Evolutionary conservation across 1,140 invertebrate genomes (phyloP).

Genomic region (Trichonephila clavata): DNA sequence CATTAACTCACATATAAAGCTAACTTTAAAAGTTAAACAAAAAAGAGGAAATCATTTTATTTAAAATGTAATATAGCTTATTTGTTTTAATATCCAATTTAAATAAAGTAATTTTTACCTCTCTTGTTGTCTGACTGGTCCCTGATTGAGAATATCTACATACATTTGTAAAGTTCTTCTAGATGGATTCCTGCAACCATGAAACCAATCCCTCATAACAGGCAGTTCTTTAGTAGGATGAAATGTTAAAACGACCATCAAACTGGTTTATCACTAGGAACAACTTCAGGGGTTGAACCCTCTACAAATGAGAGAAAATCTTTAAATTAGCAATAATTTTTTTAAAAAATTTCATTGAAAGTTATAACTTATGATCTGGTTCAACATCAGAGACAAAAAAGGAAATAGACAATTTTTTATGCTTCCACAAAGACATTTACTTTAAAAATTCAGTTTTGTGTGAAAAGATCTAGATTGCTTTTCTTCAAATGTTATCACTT

Average conservation of each 20-base stretch:
- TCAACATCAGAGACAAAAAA: too few relatives aligned
- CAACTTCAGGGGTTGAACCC: slow-evolving; percentile 55
- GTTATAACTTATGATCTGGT: too few relatives aligned
- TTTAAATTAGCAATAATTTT: too few relatives aligned
- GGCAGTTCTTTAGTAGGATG: slow-evolving; percentile 80
- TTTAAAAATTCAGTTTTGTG: too few relatives aligned
- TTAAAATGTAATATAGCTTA: not conserved
- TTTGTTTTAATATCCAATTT: too few relatives aligned
- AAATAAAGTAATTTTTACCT: slow-evolving; percentile 44
- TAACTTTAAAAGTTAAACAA: not conserved
- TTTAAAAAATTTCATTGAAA: too few relatives aligned
- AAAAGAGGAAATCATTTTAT: not conserved
- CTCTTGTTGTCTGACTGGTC: slow-evolving; percentile 79
- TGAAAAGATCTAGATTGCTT: too few relatives aligned
- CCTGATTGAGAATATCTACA: slow-evolving; percentile 80
- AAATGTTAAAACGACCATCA: slow-evolving; percentile 79
- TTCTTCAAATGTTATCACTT: too few relatives aligned
- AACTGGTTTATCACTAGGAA: slow-evolving; percentile 44
- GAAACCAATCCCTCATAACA: slow-evolving; percentile 79
- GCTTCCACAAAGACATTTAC: too few relatives aligned
- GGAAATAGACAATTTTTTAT: too few relatives aligned
- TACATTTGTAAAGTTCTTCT: slow-evolving; percentile 79
- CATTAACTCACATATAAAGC: too few relatives aligned
- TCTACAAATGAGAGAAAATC: slow-evolving; percentile 14
- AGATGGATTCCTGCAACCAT: slow-evolving; percentile 78